Evolutionary conservation across 2,888 invertebrate genomes (phyloP), one percentile per base, ranked within the genome.

Genomic region (Limenitis arthemis): DNA sequence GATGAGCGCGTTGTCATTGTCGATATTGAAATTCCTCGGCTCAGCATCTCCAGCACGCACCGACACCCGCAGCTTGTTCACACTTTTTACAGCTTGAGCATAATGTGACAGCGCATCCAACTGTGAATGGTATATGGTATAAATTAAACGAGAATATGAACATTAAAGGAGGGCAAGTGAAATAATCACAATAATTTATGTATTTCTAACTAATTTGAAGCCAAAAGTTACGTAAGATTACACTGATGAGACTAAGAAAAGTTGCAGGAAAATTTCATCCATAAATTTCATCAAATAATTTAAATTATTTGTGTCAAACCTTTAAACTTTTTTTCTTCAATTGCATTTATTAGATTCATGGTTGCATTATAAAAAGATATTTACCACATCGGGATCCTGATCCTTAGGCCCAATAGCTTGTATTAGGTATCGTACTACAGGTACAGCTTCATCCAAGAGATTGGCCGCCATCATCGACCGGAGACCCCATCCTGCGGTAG

Each of bases 401-500:
- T 78, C 72, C 11, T 58, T 55, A 0, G 78, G 77, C 1, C 61
- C 62, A 44, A 73, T 70, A 61, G 76, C 69, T 9, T 75, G 73
- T 54, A 86, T 66, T 39, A 86, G 67, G 60, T 73, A 79, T 9
- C 75, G 67, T n/a, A 77, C 79, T 4, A 79, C 80, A 1, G 83
- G 80, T 42, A 77, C 66, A 9, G 82, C 75, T 36, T 79, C 75
- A 20, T 81, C 79, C 5, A 73, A 44, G 11, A 77, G 70, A 20
- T 76, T 69, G 29, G 75, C 70, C 1, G 71, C 86, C 9, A 91
- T 67, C 70, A 91, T 90, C 0, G 94, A 91, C 50, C 96, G 84
- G 51, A 98, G 80, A 0, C 92, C 94, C 76, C 98, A 98, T 0
- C 97, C 91, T 0, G 98, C 97, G 63, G 95, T 94, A 75, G 95